A percentile compares a stretch with the other conserved stretches of the same genome.
phyloP scores from a whole-genome alignment of 1,140 invertebrate genomes.

The Aphaenogaster rudis region DNA sequence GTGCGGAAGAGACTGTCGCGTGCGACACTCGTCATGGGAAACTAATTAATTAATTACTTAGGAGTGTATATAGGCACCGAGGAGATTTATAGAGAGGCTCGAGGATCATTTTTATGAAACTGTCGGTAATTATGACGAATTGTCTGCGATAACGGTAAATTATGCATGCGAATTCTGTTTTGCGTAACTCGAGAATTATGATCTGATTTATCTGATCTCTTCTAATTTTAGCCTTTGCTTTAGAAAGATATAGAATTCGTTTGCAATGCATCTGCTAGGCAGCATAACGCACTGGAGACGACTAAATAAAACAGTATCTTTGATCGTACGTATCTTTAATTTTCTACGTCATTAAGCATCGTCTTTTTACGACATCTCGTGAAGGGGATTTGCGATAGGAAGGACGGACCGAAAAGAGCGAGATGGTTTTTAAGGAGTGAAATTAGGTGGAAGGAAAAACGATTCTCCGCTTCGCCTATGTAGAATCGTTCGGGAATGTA shows the following conservation, averaged over 20 bases:
- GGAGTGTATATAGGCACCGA: background rate
- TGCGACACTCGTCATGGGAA: slow-evolving; percentile 3
- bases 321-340: slow-evolving; percentile 34
- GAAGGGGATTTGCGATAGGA: background rate
- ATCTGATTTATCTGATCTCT: background rate
- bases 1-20: slow-evolving; percentile 29
- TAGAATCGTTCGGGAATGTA: slow-evolving; percentile 34
- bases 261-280: background rate
- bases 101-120: background rate
- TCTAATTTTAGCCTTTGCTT: background rate
- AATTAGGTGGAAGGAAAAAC: slow-evolving; percentile 51
- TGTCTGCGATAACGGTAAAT: background rate
- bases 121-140: background rate
- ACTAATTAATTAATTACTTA: background rate
- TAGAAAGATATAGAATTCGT: background rate
- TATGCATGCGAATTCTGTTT: background rate
- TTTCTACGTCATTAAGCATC: slow-evolving; percentile 27
- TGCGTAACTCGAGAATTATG: background rate
- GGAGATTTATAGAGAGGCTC: background rate
- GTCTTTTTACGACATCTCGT: slow-evolving; percentile 11
- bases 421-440: slow-evolving; percentile 26
- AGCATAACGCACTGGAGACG: background rate
- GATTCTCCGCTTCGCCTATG: background rate
- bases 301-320: background rate
- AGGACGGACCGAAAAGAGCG: background rate